A percentile compares a stretch with the other conserved stretches of the same genome.
Conservation (phyloP, 2,797 vertebrate species). For the Menidia menidia region DNA sequence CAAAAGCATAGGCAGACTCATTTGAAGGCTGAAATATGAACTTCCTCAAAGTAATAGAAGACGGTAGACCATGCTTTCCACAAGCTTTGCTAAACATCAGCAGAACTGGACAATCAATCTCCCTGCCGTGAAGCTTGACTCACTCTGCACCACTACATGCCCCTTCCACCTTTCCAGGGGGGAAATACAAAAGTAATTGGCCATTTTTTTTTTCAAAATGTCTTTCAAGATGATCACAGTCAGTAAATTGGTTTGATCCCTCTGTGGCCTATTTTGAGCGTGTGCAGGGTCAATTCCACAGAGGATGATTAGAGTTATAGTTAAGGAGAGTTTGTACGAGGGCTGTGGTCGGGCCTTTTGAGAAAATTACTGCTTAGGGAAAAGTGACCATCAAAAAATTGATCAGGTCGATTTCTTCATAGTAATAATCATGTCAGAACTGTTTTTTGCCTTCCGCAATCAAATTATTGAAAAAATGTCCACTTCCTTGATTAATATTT, state of each 20-base stretch:
- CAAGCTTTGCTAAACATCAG: constrained; percentile 9
- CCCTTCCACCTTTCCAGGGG: constrained; percentile 60
- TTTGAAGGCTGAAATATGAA: no score
- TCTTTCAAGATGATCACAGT: constrained; percentile 49
- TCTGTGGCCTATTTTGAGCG: constrained; percentile 31
- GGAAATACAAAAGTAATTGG: constrained; percentile 56
- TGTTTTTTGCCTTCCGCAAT: not conserved
- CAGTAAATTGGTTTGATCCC: constrained; percentile 31
- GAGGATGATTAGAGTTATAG: constrained; percentile 20
- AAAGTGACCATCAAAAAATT: not conserved
- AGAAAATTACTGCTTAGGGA: not conserved
- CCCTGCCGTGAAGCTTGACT: constrained; percentile 38
- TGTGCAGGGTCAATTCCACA: constrained; percentile 22
- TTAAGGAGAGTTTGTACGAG: not conserved
- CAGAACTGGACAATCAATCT: constrained; percentile 24
- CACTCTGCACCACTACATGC: constrained; percentile 45
- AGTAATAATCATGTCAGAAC: not conserved
- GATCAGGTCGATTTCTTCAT: not conserved
- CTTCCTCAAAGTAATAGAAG: constrained; percentile 1
- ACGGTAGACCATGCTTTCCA: constrained; percentile 20
- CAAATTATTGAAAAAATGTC: not conserved
- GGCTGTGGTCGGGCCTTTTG: not conserved
- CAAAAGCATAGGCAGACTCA: not conserved
- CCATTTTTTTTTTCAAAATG: constrained; percentile 39
- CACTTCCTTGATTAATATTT: not conserved